phyloP scores from a whole-genome alignment of 1,140 invertebrate species.

The Pseudomyrmex flavicornis region DNA sequence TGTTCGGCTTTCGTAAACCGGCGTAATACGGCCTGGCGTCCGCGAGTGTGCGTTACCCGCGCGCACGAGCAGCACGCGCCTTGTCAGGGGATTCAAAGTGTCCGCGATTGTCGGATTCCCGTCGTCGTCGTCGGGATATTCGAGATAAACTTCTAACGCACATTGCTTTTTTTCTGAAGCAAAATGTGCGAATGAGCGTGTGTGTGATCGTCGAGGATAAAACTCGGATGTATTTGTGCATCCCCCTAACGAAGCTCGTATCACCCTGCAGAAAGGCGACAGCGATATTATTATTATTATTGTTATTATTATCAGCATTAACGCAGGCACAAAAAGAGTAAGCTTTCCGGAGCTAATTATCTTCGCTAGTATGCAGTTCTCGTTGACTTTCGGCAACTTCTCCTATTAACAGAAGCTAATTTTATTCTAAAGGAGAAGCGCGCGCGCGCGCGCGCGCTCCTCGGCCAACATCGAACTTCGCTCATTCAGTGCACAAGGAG shows the following conservation, averaged over 20 bases:
- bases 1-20: slow-evolving; percentile 48
- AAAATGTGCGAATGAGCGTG: too few species aligned
- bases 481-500: slow-evolving; percentile 6
- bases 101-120: background rate
- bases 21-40: slow-evolving; percentile 51
- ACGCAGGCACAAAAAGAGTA: too few species aligned
- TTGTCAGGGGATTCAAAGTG: slow-evolving; percentile 27
- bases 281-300: too few species aligned
- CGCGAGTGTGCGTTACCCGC: background rate
- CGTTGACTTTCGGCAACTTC: background rate
- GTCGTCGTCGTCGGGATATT: too few species aligned
- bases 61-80: background rate
- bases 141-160: too few species aligned
- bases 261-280: too few species aligned
- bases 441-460: background rate
- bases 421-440: slow-evolving; percentile 5
- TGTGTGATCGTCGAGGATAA: too few species aligned
- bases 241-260: too few species aligned
- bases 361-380: background rate
- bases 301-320: too few species aligned
- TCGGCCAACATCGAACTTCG: slow-evolving; percentile 13
- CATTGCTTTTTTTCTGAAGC: too few species aligned
- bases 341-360: background rate
- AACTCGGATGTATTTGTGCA: too few species aligned
- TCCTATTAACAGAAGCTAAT: background rate